phyloP scores from a whole-genome alignment of 35 echinoderm and acorn worm species.

The Lytechinus pictus region DNA sequence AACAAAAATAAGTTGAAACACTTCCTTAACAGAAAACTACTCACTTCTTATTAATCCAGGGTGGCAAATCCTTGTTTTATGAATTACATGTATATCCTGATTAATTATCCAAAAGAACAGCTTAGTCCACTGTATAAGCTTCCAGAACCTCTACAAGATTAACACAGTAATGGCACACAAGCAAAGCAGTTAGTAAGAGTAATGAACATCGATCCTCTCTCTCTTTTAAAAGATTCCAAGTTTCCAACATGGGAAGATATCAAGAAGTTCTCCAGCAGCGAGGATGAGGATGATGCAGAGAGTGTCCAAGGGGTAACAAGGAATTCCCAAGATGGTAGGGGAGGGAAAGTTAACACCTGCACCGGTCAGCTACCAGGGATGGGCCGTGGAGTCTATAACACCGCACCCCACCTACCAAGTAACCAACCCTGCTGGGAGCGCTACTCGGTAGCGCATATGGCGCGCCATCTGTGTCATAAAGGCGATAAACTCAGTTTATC shows the following conservation, averaged over 20 bases:
- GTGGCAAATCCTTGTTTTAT: too few species aligned
- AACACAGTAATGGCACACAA: background rate
- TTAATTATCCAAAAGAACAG: background rate
- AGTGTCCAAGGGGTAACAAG: background rate
- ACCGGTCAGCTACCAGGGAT: background rate
- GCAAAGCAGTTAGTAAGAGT: background rate
- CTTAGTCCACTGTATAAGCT: background rate
- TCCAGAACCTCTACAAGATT: background rate
- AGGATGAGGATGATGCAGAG: background rate
- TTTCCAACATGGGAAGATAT: background rate
- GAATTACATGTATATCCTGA: background rate
- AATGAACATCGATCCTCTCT: background rate
- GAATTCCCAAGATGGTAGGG: background rate
- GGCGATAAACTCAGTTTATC: too few species aligned
- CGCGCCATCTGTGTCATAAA: too few species aligned
- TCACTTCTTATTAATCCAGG: too few species aligned
- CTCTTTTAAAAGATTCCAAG: background rate
- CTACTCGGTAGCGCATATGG: conserved; percentile 1
- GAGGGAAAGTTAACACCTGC: background rate
- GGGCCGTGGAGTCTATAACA: background rate
- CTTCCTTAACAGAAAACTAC: too few species aligned
- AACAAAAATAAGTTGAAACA: too few species aligned
- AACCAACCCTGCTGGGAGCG: background rate
- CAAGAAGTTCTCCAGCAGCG: background rate
- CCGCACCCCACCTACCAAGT: background rate